phyloP scores from a whole-genome alignment of 2,113 vertebrate genomes.

The Gulo gulo region DNA sequence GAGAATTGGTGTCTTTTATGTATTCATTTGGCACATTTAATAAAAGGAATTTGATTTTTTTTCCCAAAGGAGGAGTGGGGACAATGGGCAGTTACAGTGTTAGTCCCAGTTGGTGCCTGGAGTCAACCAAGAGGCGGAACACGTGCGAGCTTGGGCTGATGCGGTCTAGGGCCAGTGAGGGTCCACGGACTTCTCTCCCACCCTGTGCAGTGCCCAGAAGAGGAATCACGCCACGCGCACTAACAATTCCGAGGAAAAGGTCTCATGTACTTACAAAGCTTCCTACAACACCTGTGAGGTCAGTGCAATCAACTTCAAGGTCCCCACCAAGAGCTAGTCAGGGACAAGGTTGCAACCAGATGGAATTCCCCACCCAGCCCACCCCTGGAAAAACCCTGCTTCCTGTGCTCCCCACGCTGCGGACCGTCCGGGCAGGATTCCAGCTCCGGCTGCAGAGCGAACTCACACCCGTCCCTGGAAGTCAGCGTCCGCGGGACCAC shows the following conservation, averaged over 20 bases:
- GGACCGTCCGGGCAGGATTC: neutral
- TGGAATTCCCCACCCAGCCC: neutral
- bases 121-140: too few relatives aligned
- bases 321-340: neutral
- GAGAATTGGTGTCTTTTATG: neutral
- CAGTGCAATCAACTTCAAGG: neutral
- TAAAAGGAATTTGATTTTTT: neutral
- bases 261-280: neutral
- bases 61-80: neutral
- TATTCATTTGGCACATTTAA: neutral
- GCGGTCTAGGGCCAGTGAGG: neutral
- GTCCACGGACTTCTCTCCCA: neutral
- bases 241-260: neutral
- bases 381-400: neutral
- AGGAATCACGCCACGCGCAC: neutral
- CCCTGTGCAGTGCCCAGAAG: neutral
- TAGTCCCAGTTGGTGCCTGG: too few relatives aligned
- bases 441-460: neutral
- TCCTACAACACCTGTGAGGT: neutral
- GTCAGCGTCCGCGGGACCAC: neutral
- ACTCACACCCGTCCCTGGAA: fast-evolving
- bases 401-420: neutral
- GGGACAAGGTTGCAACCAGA: neutral
- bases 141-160: fast-evolving
- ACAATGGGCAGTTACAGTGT: neutral